Conservation (phyloP, 2,113 vertebrate genomes). For the Myotis davidii region DNA sequence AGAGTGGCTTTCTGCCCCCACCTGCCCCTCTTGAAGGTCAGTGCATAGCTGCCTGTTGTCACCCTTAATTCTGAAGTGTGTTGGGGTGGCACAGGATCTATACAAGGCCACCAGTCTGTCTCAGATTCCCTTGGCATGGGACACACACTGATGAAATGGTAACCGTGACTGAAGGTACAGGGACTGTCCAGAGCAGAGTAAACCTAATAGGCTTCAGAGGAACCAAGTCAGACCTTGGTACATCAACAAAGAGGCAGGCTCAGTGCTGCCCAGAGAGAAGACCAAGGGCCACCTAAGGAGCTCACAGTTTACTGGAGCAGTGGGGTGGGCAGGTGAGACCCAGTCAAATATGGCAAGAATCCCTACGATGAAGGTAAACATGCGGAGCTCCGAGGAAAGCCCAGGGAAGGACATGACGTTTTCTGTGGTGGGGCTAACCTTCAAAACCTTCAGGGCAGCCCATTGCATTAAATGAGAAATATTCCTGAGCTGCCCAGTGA, state of each 20-base stretch:
- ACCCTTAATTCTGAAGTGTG: background rate
- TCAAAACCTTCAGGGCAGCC: background rate
- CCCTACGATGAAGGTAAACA: background rate
- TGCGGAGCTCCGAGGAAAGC: background rate
- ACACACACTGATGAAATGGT: background rate
- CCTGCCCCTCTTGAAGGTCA: fast-evolving
- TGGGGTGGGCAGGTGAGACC: background rate
- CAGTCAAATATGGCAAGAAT: background rate
- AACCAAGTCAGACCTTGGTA: background rate
- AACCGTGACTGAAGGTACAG: background rate
- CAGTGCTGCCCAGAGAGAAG: background rate
- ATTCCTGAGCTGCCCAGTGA: background rate
- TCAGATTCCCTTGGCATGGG: background rate
- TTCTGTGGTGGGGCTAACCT: background rate
- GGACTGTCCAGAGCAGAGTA: background rate
- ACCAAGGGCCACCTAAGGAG: background rate
- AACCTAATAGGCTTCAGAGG: background rate
- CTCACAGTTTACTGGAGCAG: fast-evolving
- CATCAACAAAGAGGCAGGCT: background rate
- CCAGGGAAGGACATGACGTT: fast-evolving
- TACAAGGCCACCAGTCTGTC: background rate
- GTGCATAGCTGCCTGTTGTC: fast-evolving
- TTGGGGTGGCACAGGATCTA: background rate
- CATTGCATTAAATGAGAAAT: background rate
- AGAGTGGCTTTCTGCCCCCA: background rate